Base-by-base conservation (phyloP, 2,797 vertebrate genomes). In the Okamejei kenojei region DNA sequence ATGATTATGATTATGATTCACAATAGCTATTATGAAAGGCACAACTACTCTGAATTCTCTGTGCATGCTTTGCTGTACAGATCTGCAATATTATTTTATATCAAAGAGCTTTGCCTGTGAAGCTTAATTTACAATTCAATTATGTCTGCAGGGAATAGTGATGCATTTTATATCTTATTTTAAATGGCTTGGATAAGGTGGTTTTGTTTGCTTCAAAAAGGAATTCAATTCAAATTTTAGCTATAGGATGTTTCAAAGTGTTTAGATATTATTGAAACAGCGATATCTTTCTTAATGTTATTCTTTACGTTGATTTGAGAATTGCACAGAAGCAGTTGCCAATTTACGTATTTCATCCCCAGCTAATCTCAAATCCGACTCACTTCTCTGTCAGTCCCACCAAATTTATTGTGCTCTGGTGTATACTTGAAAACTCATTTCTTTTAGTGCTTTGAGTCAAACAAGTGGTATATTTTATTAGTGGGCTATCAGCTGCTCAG, bases 51-150 rank as follows among this genome's bases (percentile, higher is more conserved):
- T 76, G 11, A 74, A 74, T 91, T 91, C 23, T 15, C 65, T 74
- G 1, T 74, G 68, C 29, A 26, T n/a, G 38, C 26, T 76, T 54
- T 58, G 29, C 90, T 54, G 45, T 54, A n/a, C 26, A 92, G 71
- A 92, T 74, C 76, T 92, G 15, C 90, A 76, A 45, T 76, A 54
- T 92, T 74, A 92, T 58, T 92, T 92, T 76, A n/a, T 92, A 54
- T 73, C 71, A 92, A 7, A 21, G 63, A 76, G 90, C 35, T 54
- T 91, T 91, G 68, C 23, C 38, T 76, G 23, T 58, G 90, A 92
- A 74, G 90, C 71, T 74, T 92, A 76, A 76, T 92, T 54, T 58
- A 54, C 90, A 92, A 74, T 76, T 92, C 90, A 92, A 92, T 92
- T 76, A 54, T 76, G 29, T 76, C 90, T 54, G 71, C 68, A 58